A percentile compares a stretch with the other conserved stretches of the same genome.
These are phyloP conservation scores for Oreochromis tanganicae DNA, from an alignment of 2,113 vertebrate species.

Conservation along the genomic window DNA sequence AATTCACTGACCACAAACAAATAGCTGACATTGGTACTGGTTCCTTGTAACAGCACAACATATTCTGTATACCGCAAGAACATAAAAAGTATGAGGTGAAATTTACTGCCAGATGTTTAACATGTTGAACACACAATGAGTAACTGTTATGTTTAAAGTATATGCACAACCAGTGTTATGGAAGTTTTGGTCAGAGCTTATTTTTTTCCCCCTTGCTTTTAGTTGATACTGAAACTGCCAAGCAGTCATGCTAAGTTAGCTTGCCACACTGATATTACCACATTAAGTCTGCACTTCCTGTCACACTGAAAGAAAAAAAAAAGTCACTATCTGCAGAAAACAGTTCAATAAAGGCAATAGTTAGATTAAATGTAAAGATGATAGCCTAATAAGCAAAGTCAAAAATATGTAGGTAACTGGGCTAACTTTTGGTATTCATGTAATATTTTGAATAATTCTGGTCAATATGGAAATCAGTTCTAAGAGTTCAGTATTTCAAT, in stretches of 20 bases:
- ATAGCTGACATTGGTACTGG: neutral
- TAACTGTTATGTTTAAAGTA: neutral
- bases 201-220: neutral
- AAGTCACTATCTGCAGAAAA: neutral
- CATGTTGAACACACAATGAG: neutral
- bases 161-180: neutral
- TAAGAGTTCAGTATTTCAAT: neutral
- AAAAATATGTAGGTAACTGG: neutral
- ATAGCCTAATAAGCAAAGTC: neutral
- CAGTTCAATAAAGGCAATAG: neutral
- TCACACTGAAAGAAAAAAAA: neutral
- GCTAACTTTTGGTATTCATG: neutral
- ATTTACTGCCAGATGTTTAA: neutral
- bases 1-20: neutral
- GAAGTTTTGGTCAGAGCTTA: neutral
- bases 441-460: neutral
- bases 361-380: neutral
- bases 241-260: neutral
- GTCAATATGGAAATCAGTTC: neutral
- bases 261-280: neutral
- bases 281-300: neutral
- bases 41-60: neutral
- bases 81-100: neutral
- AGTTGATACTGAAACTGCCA: too few relatives aligned
- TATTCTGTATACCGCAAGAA: neutral